Percentiles rank a stretch among this genome's conserved stretches.
phyloP scores from a whole-genome alignment of 2,113 vertebrate species.

The Dolichallabes microphthalmus region DNA sequence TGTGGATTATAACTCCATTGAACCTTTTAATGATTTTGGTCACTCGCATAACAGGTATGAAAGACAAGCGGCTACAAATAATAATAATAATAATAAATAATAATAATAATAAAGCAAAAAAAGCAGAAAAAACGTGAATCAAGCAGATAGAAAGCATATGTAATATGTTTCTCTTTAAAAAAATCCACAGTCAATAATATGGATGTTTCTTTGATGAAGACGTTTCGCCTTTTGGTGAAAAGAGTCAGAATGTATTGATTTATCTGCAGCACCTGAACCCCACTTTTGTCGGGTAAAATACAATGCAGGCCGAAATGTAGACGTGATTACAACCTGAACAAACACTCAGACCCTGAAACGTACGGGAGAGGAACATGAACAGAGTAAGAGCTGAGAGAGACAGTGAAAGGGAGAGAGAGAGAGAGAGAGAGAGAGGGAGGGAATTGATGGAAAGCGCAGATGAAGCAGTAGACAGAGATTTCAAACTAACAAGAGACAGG shows the following conservation, averaged over 20 bases:
- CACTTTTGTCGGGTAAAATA: slow-evolving; percentile 47
- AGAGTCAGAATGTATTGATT: slow-evolving; percentile 42
- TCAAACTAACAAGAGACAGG: neutral
- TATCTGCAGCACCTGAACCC: slow-evolving; percentile 60
- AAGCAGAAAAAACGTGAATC: neutral
- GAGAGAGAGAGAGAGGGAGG: neutral
- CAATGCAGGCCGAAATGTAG: slow-evolving; percentile 30
- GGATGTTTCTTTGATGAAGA: slow-evolving; percentile 49
- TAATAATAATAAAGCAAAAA: neutral
- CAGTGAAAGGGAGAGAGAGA: neutral
- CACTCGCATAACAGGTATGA: neutral
- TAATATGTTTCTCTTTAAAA: neutral
- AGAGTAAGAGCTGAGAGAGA: neutral
- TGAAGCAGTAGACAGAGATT: neutral
- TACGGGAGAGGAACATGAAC: neutral
- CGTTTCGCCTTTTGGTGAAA: slow-evolving; percentile 34
- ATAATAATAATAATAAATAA: neutral
- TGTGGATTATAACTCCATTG: neutral
- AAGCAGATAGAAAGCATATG: neutral
- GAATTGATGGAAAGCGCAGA: neutral
- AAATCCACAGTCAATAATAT: slow-evolving; percentile 8
- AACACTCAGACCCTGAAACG: slow-evolving; percentile 1
- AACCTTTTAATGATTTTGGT: neutral
- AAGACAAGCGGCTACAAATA: neutral
- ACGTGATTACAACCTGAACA: slow-evolving; percentile 24